Evolutionary conservation across 2,888 invertebrate genomes (phyloP).

Genomic region (Conomelus anceps): DNA sequence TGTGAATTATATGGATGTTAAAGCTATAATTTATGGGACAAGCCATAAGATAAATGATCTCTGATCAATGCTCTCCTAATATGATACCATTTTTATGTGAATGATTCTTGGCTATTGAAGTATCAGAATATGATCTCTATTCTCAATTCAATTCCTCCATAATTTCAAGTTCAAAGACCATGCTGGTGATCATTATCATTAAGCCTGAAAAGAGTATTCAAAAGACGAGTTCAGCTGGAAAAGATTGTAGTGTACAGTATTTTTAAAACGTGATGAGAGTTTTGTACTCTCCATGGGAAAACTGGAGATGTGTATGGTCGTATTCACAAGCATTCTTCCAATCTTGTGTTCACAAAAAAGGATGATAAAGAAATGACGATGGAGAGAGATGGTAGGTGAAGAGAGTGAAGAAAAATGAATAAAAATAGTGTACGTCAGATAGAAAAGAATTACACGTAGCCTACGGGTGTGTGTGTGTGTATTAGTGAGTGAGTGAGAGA

Average conservation of each 20-base stretch:
- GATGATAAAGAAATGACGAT: not conserved
- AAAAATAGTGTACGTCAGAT: not conserved
- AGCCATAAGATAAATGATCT: not conserved
- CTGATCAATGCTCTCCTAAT: not conserved
- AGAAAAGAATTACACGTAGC: not conserved
- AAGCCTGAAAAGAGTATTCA: not conserved
- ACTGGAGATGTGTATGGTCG: not conserved
- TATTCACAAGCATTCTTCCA: not conserved
- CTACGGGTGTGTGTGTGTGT: not conserved
- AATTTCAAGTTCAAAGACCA: not conserved
- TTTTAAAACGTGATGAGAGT: not conserved
- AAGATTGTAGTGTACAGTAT: not conserved
- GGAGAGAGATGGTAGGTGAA: not conserved
- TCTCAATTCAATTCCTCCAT: not conserved
- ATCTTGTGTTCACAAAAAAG: not conserved
- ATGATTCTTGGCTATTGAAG: not conserved
- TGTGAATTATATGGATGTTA: not conserved
- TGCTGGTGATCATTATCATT: not conserved
- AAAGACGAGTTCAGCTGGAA: not conserved
- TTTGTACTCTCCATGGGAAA: not conserved
- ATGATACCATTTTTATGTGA: not conserved
- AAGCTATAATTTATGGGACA: not conserved
- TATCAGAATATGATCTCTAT: not conserved
- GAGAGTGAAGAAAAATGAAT: not conserved
- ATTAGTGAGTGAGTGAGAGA: not conserved